Evolutionary conservation across 2,797 vertebrate species (phyloP), one percentile per base, ranked within the genome.

Genomic region (Rhinichthys osculus): DNA sequence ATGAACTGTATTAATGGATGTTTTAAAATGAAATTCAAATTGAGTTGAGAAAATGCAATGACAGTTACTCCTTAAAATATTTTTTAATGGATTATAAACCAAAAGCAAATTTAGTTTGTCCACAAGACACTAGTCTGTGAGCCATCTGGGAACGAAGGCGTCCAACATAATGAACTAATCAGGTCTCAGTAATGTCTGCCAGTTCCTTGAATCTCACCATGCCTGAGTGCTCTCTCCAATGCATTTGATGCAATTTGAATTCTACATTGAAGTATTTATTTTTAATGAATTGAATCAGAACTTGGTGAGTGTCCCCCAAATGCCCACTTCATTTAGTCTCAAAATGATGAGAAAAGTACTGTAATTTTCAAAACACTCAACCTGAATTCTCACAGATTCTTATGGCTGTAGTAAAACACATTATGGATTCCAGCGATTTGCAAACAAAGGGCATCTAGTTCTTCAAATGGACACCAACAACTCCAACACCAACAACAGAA

Each of bases 151-250:
- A 78, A 35, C 5, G 38, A 78, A 78, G 7, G 21, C 38, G 16
- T 78, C 74, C 74, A 85, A 78, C n/a, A 78, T 77, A 77, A 84
- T 77, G 35, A 84, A 84, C 44, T 77, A 69, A 84, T 84, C 73
- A 54, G n/a, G 73, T 77, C 73, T 54, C 44, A 40, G 7, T 67
- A 54, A 67, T 42, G 33, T 42, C 59, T 54, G 73, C 50, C 82
- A 69, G 16, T 67, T 62, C 17, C 21, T 84, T 64, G 44, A 77
- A 23, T 84, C 72, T 30, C 59, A 40, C 62, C 59, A 52, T 40
- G 64, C 59, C 71, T 0, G 71, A 76, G 44, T 66, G 21, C 30
- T 76, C 42, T 76, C 30, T 83, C 71, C 30, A 11, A 44, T 76
- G 40, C 38, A 33, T 52, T 67, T n/a, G 62, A 77, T 77, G 33